These are phyloP conservation scores for Yponomeuta plumbellus DNA, from an alignment of 2,888 invertebrate species.

Conservation along the genomic window DNA sequence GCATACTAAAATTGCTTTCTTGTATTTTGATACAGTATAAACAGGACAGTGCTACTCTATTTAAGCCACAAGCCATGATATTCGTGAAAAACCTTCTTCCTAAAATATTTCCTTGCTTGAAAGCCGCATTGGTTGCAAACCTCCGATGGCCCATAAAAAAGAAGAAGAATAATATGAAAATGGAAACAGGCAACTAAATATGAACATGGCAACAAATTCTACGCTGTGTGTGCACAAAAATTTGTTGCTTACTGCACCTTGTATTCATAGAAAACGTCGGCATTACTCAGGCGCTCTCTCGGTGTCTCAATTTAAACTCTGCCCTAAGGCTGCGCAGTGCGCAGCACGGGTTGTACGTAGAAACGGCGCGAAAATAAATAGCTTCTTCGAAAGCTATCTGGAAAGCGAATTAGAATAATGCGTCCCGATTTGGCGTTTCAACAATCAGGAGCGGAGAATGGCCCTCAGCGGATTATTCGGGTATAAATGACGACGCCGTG, in stretches of 20 bases:
- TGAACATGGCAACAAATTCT: slow-evolving; percentile 9
- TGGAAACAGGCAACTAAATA: slow-evolving; percentile 5
- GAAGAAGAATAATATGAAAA: not conserved
- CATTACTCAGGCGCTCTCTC: slow-evolving; percentile 17
- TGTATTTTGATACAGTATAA: too few species aligned
- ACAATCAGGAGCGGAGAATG: slow-evolving; percentile 67
- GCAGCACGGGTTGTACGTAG: slow-evolving; percentile 48
- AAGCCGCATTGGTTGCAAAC: too few species aligned
- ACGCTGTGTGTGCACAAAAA: slow-evolving; percentile 12
- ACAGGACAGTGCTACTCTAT: too few species aligned
- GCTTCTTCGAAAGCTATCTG: slow-evolving; percentile 71
- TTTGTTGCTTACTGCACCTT: slow-evolving; percentile 14
- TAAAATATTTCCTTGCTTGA: too few species aligned
- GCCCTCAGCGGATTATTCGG: slow-evolving; percentile 71
- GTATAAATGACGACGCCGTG: slow-evolving; percentile 66
- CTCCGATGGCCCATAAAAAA: too few species aligned
- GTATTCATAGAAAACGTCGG: slow-evolving; percentile 18
- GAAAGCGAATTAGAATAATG: slow-evolving; percentile 75
- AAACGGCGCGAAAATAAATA: slow-evolving; percentile 59
- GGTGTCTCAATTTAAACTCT: slow-evolving; percentile 40
- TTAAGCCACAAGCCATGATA: too few species aligned
- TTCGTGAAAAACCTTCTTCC: too few species aligned
- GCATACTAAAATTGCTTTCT: too few species aligned
- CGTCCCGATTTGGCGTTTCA: slow-evolving; percentile 71
- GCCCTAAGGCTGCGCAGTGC: slow-evolving; percentile 34